phyloP scores from a whole-genome alignment of 2,113 vertebrate genomes.

The Podilymbus podiceps region DNA sequence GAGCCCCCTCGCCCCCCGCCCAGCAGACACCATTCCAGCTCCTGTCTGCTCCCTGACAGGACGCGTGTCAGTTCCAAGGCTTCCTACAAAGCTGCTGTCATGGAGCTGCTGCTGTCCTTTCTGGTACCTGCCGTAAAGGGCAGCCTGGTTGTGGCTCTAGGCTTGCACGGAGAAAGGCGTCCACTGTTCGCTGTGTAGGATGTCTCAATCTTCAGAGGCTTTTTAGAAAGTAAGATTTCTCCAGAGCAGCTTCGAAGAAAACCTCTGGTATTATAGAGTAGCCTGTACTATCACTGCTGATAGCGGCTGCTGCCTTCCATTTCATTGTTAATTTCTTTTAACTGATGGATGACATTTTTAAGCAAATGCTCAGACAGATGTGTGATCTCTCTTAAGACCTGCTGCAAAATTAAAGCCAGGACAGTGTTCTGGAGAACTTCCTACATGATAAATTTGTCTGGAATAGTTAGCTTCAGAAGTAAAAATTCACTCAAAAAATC shows the following conservation, averaged over 20 bases:
- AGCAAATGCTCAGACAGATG: neutral
- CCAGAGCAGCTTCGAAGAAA: neutral
- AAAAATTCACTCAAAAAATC: neutral
- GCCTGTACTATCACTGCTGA: neutral
- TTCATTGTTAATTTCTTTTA: neutral
- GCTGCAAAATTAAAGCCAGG: neutral
- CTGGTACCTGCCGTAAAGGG: neutral
- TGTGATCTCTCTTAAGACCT: neutral
- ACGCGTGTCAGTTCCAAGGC: neutral
- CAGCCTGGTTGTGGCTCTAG: no score
- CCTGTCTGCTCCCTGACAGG: neutral
- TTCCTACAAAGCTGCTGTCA: neutral
- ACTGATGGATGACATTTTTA: rapidly evolving
- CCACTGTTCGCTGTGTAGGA: neutral
- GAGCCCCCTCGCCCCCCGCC: rapidly evolving
- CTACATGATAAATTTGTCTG: neutral
- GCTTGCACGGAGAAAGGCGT: neutral
- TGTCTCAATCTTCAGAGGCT: neutral
- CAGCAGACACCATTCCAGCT: neutral
- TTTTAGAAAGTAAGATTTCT: neutral
- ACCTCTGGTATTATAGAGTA: rapidly evolving
- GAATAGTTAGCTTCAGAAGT: neutral
- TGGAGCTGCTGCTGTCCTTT: no score
- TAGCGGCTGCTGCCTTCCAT: neutral
- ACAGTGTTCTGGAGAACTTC: neutral